A percentile compares a stretch with the other conserved stretches of the same genome.
Evolutionary conservation across 2,888 invertebrate species (phyloP).

Genomic region (Podotricha telesiphe): DNA sequence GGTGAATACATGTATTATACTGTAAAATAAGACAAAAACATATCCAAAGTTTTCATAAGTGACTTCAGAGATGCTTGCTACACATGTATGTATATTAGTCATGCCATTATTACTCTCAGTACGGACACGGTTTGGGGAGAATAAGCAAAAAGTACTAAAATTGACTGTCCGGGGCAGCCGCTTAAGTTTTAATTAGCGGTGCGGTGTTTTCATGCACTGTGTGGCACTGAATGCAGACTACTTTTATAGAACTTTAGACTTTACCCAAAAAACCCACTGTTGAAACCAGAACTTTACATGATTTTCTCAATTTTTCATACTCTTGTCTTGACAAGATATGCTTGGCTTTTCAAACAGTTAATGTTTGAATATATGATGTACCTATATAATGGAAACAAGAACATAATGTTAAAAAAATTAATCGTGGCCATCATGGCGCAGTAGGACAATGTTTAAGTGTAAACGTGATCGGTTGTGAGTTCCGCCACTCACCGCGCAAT

Average conservation of each 20-base stretch:
- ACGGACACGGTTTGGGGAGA: constrained; percentile 38
- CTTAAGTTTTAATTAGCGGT: constrained; percentile 75
- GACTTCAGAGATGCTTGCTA: neutral
- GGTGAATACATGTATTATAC: no score
- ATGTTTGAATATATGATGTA: no score
- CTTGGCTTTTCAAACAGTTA: no score
- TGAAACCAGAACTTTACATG: neutral
- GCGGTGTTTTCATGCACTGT: constrained; percentile 22
- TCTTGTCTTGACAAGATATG: no score
- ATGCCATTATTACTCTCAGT: constrained; percentile 27
- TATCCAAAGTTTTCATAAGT: neutral
- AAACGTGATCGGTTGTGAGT: no score
- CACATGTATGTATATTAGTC: neutral
- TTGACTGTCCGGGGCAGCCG: constrained; percentile 64
- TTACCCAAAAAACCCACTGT: neutral
- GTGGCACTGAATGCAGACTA: constrained; percentile 17
- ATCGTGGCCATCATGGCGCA: no score
- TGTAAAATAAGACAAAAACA: neutral
- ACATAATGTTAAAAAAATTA: no score
- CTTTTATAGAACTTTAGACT: constrained; percentile 32
- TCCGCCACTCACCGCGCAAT: no score
- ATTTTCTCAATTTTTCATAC: neutral
- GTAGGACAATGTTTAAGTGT: no score
- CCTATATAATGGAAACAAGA: no score
- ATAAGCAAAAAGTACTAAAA: constrained; percentile 62